Evolutionary conservation across 2,797 vertebrate genomes (phyloP).

Genomic region (Pelochelys cantorii): DNA sequence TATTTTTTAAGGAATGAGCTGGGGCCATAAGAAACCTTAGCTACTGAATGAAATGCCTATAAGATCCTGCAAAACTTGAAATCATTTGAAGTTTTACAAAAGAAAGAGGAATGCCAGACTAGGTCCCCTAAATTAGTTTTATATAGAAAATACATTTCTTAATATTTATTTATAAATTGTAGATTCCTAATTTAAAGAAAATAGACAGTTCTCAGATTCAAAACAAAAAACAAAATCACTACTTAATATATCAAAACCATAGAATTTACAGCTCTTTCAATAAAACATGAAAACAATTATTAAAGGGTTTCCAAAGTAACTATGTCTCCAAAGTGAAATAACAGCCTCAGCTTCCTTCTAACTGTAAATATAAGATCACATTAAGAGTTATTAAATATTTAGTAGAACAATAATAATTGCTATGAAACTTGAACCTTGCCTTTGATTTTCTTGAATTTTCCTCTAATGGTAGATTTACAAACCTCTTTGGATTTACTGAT

Average conservation of each 20-base stretch:
- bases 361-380: background rate
- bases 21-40: background rate
- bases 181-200: background rate
- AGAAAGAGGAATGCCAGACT: background rate
- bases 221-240: background rate
- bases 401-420: background rate
- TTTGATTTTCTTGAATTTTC: slow-evolving; percentile 20
- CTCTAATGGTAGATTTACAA: background rate
- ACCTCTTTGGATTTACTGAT: background rate
- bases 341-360: background rate
- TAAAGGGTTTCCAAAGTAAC: slow-evolving; percentile 14
- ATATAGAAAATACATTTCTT: background rate
- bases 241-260: background rate
- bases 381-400: background rate
- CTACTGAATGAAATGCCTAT: background rate
- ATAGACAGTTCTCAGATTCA: background rate
- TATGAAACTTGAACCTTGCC: slow-evolving; percentile 21
- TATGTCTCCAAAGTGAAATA: background rate
- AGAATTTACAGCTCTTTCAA: background rate
- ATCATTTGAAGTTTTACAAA: background rate
- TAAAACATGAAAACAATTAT: background rate
- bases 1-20: background rate
- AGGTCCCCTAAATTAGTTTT: background rate
- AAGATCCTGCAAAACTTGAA: no score
- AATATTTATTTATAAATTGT: background rate